Base-by-base conservation (phyloP, 2,888 invertebrate species). In the Cantharis flavilabris region DNA sequence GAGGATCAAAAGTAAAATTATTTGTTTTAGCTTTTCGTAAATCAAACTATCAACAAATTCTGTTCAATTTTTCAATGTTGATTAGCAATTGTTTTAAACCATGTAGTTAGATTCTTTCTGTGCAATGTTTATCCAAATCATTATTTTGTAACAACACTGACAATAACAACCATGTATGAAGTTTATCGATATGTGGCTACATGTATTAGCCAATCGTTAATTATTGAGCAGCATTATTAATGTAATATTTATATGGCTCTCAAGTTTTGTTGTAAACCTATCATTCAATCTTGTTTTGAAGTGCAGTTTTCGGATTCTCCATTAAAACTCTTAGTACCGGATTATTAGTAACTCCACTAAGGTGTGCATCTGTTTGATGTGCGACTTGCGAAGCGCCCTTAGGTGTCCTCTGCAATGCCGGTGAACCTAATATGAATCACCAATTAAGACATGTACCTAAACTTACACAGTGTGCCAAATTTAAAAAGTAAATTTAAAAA, bases 391-490 rank as follows among this genome's bases (percentile, higher is more conserved):
- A 86, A 80, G 83, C 83, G 81, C 85, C 85, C 85, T 88, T 89
- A 84, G 89, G 88, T 74, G 88, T 88, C 85, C 87, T 86, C 86
- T 88, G 88, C 77, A 87, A 85, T 79, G 87, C 88, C 71, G 89
- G 88, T 76, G 88, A 88, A 87, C 88, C 89, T 89, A 88, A 85
- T 87, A 87, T 80, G 87, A 87, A 88, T 84, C 86, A 86, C 84
- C 87, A 85, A 87, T 88, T 88, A 88, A 88, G 88, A 88, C 86
- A 86, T 84, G 86, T 87, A 85, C 86, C 85, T 83, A 84, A 84
- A 85, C 82, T 83, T 82, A 82, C 83, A 85, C 86, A 87, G 84
- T 85, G 85, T 88, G 87, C 88, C 88, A 87, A 86, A 84, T 70
- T 71, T 74, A 70, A 23, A 18, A 28, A 65, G 9, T 23, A 20